These are phyloP conservation scores for Xiphorhynchus erythropygius DNA, from an alignment of 2,797 vertebrate genomes.

Conservation along the genomic window DNA sequence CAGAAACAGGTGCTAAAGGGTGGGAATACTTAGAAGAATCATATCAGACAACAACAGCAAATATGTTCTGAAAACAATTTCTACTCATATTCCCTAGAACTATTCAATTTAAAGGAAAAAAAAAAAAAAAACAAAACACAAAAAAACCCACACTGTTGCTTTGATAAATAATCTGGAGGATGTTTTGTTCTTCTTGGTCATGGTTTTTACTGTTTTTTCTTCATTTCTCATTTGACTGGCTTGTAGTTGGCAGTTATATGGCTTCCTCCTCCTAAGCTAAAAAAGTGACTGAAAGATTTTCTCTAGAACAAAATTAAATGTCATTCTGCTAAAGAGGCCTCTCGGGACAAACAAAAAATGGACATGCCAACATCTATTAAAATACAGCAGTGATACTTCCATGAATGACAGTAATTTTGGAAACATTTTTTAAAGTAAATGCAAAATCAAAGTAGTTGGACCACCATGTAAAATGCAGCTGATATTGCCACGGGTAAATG, in stretches of 20 bases:
- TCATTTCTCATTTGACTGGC: neutral
- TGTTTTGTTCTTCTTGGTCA: neutral
- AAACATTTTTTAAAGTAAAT: neutral
- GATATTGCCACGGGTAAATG: neutral
- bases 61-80: neutral
- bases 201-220: neutral
- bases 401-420: neutral
- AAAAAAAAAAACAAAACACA: fast-evolving
- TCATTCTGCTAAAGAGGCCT: neutral
- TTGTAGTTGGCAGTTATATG: neutral
- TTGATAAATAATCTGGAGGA: neutral
- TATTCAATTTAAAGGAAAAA: neutral
- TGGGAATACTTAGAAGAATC: neutral
- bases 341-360: neutral
- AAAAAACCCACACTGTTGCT: neutral
- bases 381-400: neutral
- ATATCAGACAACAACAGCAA: neutral
- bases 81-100: neutral
- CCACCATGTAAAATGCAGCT: neutral
- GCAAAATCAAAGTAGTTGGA: neutral
- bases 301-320: neutral
- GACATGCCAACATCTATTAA: neutral
- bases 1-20: neutral
- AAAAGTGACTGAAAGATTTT: neutral
- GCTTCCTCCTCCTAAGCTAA: neutral